Evolutionary conservation across 2,113 vertebrate species (phyloP).

Genomic region (Podarcis muralis): DNA sequence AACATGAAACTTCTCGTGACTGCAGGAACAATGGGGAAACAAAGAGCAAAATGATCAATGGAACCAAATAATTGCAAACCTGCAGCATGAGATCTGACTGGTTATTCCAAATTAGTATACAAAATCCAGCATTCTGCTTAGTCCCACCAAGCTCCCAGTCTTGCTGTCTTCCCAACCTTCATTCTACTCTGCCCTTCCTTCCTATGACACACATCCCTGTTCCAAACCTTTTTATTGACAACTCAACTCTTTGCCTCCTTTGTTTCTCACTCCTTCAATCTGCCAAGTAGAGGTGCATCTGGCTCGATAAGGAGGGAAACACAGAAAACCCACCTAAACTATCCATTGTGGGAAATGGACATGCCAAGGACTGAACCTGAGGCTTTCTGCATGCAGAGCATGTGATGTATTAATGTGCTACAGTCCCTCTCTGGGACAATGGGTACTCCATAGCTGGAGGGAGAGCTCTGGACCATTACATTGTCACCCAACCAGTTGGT

Average conservation of each 20-base stretch:
- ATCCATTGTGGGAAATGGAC: not conserved
- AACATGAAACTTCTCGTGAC: constrained; percentile 76
- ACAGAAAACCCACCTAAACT: not conserved
- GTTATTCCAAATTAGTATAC: not conserved
- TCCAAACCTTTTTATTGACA: not conserved
- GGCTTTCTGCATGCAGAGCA: not conserved
- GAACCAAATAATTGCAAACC: not conserved
- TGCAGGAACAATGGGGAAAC: constrained; percentile 53
- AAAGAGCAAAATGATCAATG: not conserved
- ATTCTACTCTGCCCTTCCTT: not conserved
- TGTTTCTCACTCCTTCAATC: not conserved
- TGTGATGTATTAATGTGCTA: not conserved
- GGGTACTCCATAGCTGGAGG: not conserved
- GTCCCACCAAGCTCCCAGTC: not conserved
- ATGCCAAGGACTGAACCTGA: too few species aligned
- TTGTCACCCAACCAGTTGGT: not conserved
- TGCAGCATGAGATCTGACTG: not conserved
- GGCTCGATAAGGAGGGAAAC: not conserved
- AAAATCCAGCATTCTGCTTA: not conserved
- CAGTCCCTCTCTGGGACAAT: not conserved
- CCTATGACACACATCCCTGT: not conserved
- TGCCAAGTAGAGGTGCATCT: not conserved
- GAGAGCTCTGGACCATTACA: not conserved
- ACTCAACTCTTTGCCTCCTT: not conserved
- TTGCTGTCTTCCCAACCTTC: not conserved